These are phyloP conservation scores for Lasioglossum lativentre DNA, from an alignment of 2,888 invertebrate species.

Conservation along the genomic window DNA sequence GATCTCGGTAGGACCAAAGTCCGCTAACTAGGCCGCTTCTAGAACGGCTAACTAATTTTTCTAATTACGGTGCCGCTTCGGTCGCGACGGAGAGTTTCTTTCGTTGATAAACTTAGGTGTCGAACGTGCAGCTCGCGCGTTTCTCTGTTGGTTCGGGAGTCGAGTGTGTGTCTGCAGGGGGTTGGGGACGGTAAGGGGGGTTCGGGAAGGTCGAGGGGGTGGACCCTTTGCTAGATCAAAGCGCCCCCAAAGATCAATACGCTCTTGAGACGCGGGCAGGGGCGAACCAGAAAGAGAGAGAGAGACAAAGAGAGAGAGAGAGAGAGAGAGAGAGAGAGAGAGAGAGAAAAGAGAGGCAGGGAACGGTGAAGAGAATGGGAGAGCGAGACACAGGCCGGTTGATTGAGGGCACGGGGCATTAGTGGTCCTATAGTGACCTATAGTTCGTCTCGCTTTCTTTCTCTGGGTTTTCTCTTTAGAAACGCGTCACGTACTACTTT, in stretches of 20 bases:
- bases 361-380: constrained; percentile 54
- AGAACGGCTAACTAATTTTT: constrained; percentile 82
- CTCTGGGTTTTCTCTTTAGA: constrained; percentile 77
- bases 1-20: neutral
- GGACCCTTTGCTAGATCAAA: constrained; percentile 83
- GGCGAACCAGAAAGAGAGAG: constrained; percentile 11
- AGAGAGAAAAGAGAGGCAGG: constrained; percentile 24
- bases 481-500: constrained; percentile 83
- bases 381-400: constrained; percentile 72
- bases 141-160: constrained; percentile 59
- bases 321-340: constrained; percentile 32
- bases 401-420: constrained; percentile 83
- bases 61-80: constrained; percentile 81
- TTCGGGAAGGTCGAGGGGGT: constrained; percentile 52
- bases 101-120: constrained; percentile 79
- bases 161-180: constrained; percentile 53
- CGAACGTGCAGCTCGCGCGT: constrained; percentile 72
- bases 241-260: constrained; percentile 84
- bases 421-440: constrained; percentile 66
- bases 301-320: constrained; percentile 16
- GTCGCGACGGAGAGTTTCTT: constrained; percentile 56
- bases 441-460: constrained; percentile 12
- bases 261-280: constrained; percentile 72
- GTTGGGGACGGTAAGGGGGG: constrained; percentile 38
- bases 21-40: constrained; percentile 76